These are phyloP conservation scores for Meles meles DNA, from an alignment of 2,113 vertebrate genomes.

Conservation along the genomic window DNA sequence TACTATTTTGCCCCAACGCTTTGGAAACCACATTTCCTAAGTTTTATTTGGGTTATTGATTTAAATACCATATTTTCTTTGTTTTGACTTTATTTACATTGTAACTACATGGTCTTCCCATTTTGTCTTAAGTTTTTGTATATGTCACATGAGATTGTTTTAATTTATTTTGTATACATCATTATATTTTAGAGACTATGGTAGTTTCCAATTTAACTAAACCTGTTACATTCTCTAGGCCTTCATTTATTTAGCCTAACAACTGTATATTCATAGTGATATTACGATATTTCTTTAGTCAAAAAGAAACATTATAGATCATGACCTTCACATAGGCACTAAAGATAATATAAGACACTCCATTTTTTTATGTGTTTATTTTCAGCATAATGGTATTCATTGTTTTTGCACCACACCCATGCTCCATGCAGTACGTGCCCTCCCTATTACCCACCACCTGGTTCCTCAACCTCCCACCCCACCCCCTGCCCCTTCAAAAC, in stretches of 20 bases:
- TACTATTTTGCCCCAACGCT: background rate
- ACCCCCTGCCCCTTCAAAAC: too few species aligned
- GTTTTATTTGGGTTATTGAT: background rate
- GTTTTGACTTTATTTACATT: background rate
- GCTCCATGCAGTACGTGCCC: too few species aligned
- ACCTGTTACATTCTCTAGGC: background rate
- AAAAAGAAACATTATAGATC: background rate
- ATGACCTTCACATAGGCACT: background rate
- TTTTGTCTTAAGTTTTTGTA: background rate
- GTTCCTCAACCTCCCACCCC: too few species aligned
- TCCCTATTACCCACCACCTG: too few species aligned
- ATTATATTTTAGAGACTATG: background rate
- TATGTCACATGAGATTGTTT: background rate
- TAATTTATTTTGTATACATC: background rate
- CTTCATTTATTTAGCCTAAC: background rate
- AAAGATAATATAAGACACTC: background rate
- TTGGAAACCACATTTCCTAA: background rate
- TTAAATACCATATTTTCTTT: background rate
- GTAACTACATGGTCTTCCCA: background rate
- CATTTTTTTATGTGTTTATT: background rate
- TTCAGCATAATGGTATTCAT: too few species aligned
- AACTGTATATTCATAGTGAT: background rate
- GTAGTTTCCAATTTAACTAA: background rate
- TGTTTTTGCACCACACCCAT: too few species aligned
- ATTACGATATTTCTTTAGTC: background rate